phyloP scores from a whole-genome alignment of 2,888 invertebrate species.

The Drosophila meridionalis region DNA sequence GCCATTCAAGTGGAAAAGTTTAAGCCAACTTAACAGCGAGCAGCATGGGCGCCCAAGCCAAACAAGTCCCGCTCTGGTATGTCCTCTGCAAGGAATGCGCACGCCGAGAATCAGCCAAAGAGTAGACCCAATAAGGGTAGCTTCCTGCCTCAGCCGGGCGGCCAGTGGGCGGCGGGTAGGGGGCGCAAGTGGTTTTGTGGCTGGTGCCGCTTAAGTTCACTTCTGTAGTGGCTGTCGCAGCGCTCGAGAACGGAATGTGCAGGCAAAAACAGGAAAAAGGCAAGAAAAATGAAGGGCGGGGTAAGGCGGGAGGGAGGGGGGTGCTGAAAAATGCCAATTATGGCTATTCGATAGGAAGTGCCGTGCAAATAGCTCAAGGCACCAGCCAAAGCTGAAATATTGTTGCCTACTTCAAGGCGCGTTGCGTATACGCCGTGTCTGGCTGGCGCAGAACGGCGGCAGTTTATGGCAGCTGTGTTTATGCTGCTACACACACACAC shows the following conservation, averaged over 20 bases:
- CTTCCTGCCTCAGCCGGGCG: neutral
- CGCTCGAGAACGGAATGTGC: constrained; percentile 20
- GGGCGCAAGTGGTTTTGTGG: constrained; percentile 21
- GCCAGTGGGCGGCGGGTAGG: neutral
- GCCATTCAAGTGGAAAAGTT: constrained; percentile 80
- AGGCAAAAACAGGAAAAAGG: constrained; percentile 18
- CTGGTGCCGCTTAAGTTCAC: constrained; percentile 48
- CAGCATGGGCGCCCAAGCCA: constrained; percentile 7
- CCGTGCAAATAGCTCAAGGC: constrained; percentile 39
- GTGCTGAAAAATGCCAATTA: constrained; percentile 67
- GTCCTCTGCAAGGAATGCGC: constrained; percentile 43
- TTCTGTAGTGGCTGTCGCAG: constrained; percentile 50
- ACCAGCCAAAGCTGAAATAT: constrained; percentile 21
- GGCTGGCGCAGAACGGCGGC: constrained; percentile 7
- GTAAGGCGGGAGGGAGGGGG: neutral
- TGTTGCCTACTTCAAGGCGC: constrained; percentile 55
- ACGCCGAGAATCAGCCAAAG: constrained; percentile 55
- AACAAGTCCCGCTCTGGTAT: neutral
- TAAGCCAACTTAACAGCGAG: constrained; percentile 72
- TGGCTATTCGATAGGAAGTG: constrained; percentile 56
- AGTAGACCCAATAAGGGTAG: constrained; percentile 27
- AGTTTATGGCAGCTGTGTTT: constrained; percentile 19
- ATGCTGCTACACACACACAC: constrained; percentile 9
- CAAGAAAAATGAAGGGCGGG: constrained; percentile 5
- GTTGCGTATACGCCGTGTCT: constrained; percentile 51